Evolutionary conservation across 2,113 vertebrate species (phyloP).

Genomic region (Strigops habroptila): DNA sequence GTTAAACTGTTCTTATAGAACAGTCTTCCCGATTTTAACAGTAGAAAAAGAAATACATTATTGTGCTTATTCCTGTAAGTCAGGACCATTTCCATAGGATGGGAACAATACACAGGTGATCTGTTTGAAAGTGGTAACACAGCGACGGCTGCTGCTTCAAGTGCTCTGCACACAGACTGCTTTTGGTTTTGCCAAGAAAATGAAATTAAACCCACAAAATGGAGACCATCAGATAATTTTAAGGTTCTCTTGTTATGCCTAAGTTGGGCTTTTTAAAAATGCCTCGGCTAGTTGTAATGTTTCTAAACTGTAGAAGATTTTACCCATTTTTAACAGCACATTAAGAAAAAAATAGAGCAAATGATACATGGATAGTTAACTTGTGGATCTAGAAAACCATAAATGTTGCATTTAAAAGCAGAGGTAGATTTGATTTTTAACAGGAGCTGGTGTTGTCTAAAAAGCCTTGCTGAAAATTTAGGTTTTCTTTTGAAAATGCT

Average conservation of each 20-base stretch:
- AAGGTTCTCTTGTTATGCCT: not conserved
- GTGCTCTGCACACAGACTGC: not conserved
- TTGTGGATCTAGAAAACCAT: not conserved
- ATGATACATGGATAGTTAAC: not conserved
- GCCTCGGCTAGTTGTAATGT: fast-evolving
- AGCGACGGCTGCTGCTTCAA: not conserved
- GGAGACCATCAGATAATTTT: not conserved
- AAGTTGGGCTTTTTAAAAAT: not conserved
- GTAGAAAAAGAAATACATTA: not conserved
- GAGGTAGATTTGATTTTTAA: not conserved
- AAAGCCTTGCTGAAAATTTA: not conserved
- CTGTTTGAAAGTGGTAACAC: not conserved
- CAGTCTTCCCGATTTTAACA: not conserved
- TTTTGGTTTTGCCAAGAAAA: not conserved
- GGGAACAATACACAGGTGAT: not conserved
- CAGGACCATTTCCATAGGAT: not conserved
- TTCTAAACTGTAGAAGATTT: not conserved
- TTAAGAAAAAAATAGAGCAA: not conserved
- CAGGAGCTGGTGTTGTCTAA: not conserved
- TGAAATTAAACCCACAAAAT: not conserved
- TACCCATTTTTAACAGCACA: not conserved
- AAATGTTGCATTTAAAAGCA: not conserved
- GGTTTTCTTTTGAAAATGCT: not conserved
- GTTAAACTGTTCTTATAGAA: not conserved
- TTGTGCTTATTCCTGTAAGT: not conserved